Conservation (phyloP, 2,797 vertebrate species). For the Etheostoma nigrum region DNA sequence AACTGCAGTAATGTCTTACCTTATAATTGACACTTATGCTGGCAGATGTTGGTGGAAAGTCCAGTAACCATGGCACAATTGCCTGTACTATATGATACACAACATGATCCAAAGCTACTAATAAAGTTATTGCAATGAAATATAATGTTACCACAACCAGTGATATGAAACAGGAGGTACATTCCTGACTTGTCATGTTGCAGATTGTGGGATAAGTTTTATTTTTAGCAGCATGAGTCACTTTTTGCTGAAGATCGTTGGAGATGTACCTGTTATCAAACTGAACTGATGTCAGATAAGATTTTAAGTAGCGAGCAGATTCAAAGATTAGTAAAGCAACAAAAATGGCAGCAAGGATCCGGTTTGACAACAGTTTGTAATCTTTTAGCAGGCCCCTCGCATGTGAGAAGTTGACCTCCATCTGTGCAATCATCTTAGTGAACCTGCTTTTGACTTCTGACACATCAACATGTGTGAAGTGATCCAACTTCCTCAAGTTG, state of each 20-base stretch:
- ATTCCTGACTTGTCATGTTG: constrained; percentile 85
- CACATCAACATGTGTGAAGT: constrained; percentile 81
- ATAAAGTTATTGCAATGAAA: constrained; percentile 81
- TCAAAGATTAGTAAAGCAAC: constrained; percentile 84
- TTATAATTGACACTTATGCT: constrained; percentile 84
- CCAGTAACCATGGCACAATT: constrained; percentile 79
- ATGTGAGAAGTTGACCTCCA: constrained; percentile 84
- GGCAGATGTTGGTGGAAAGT: constrained; percentile 85
- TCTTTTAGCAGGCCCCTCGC: constrained; percentile 78
- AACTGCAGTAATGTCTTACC: constrained; percentile 71
- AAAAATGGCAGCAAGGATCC: constrained; percentile 85
- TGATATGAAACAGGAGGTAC: constrained; percentile 79
- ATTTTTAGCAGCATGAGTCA: constrained; percentile 53
- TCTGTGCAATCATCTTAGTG: constrained; percentile 76
- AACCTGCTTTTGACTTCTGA: constrained; percentile 82
- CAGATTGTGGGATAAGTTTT: constrained; percentile 69
- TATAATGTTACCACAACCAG: constrained; percentile 84
- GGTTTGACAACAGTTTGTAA: constrained; percentile 77
- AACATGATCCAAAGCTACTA: constrained; percentile 85
- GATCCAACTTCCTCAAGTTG: constrained; percentile 76
- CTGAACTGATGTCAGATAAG: constrained; percentile 86
- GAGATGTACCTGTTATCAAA: constrained; percentile 90
- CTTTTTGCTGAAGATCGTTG: constrained; percentile 69
- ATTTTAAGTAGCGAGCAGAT: constrained; percentile 87
- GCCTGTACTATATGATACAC: constrained; percentile 84